A percentile compares a stretch with the other conserved stretches of the same genome.
Evolutionary conservation across 2,888 invertebrate species (phyloP).

Genomic region (Synergus gifuensis): DNA sequence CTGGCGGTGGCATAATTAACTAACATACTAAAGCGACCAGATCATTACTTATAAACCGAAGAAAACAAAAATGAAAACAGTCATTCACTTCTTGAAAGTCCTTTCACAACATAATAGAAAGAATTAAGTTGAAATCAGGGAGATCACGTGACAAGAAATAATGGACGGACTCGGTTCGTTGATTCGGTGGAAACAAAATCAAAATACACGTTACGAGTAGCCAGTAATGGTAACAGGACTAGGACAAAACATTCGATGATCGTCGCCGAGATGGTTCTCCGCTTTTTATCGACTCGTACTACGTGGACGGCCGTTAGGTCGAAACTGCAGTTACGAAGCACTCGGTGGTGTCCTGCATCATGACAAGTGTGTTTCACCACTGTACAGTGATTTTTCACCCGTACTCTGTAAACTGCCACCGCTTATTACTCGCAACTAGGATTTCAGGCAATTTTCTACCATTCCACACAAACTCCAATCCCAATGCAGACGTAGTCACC

Average conservation of each 20-base stretch:
- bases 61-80: not conserved
- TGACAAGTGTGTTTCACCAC: conserved; percentile 35
- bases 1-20: too few relatives aligned
- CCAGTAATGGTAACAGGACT: conserved; percentile 45
- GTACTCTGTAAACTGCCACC: conserved; percentile 32
- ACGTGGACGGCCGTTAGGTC: conserved; percentile 52
- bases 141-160: not conserved
- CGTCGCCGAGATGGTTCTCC: conserved; percentile 48
- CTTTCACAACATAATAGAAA: not conserved
- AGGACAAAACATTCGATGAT: conserved; percentile 56
- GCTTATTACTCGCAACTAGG: conserved; percentile 16
- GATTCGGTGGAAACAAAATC: conserved; percentile 37
- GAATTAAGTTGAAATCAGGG: conserved; percentile 15
- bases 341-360: conserved; percentile 18
- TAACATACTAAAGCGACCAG: not conserved
- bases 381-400: conserved; percentile 34
- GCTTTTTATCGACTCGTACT: conserved; percentile 56
- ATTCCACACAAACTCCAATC: not conserved
- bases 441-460: conserved; percentile 9
- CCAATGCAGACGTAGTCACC: not conserved
- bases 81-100: not conserved
- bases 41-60: not conserved
- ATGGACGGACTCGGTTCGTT: not conserved
- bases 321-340: conserved; percentile 44
- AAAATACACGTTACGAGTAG: conserved; percentile 24